Evolutionary conservation across 1,140 invertebrate genomes (phyloP), one percentile per base, ranked within the genome.

Genomic region (Scaptomyza graminum): DNA sequence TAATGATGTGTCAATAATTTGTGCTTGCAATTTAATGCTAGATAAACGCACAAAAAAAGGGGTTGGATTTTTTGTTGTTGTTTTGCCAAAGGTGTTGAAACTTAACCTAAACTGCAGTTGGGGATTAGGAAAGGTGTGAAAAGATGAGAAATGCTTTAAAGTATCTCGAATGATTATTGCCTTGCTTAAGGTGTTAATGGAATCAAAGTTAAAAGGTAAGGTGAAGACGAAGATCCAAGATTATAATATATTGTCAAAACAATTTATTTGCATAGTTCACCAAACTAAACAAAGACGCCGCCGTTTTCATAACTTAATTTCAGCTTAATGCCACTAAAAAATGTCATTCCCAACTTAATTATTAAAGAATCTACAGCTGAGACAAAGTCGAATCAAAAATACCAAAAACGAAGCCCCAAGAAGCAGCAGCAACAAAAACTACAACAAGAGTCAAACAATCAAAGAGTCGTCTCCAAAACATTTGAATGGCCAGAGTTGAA

Each of bases 1-100:
- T 90, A 89, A 89, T 78, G 77, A 85, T 90, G 84, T 89, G 84
- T 85, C 85, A 89, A 90, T 90, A 89, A 90, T 84, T 74, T 79
- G 80, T 76, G 80, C 78, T 78, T 77, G 83, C 81, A 82, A 85
- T 87, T 87, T 87, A 74, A 81, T 85, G 78, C 79, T 79, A 68
- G 39, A 46, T 43, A 39, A 69, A 44, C 51, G 52, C 50, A 31
- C 28, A 31, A 28, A 34, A 50, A 39, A 39, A 31, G 25, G 28
- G 28, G 28, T 4, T 5, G 28, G 5, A 25, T n/a, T n/a, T n/a
- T n/a, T n/a, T n/a, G n/a, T n/a, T n/a, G 25, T 3, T 6, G 0
- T 31, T 31, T 6, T 31, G 1, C 3, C 28, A 6, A 78, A 70
- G 62, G 74, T 63, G 71, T 60, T 77, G 69, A 81, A 77, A 68